phyloP scores from a whole-genome alignment of 2,888 invertebrate genomes.

The Agrotis ipsilon region DNA sequence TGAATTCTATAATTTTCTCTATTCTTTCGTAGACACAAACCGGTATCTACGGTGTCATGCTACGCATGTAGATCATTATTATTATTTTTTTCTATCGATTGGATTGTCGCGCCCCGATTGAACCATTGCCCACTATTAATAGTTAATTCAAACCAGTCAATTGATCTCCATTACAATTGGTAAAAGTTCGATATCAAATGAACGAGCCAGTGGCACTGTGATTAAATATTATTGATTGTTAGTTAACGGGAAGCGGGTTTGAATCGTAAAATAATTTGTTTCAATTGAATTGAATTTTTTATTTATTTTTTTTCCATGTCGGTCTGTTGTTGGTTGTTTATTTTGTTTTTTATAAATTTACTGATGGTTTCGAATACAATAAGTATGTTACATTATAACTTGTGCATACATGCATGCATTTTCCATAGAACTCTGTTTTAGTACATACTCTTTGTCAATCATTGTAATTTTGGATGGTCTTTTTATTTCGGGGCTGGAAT shows the following conservation, averaged over 20 bases:
- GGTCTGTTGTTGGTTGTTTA: conserved; percentile 11
- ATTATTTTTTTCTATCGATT: conserved; percentile 66
- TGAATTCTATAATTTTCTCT: too few relatives aligned
- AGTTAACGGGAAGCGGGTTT: conserved; percentile 76
- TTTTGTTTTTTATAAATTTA: conserved; percentile 5
- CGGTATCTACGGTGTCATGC: too few relatives aligned
- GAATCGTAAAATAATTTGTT: conserved; percentile 86
- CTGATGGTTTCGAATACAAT: background rate
- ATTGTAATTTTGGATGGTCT: too few relatives aligned
- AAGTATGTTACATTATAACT: background rate
- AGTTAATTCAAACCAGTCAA: conserved; percentile 89
- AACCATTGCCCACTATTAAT: conserved; percentile 83
- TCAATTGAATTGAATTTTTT: conserved; percentile 84
- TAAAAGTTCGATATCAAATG: conserved; percentile 87
- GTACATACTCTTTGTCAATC: too few relatives aligned
- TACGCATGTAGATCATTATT: conserved; percentile 2
- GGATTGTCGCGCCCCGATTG: conserved; percentile 82
- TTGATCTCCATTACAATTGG: conserved; percentile 88
- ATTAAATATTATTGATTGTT: conserved; percentile 88
- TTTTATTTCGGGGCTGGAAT: too few relatives aligned
- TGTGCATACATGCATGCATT: background rate
- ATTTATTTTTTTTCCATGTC: conserved; percentile 41
- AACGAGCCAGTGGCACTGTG: conserved; percentile 74
- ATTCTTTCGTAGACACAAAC: too few relatives aligned
- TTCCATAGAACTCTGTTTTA: background rate